These are phyloP conservation scores for Perithous albicinctus DNA, from an alignment of 2,888 invertebrate genomes.

Conservation along the genomic window DNA sequence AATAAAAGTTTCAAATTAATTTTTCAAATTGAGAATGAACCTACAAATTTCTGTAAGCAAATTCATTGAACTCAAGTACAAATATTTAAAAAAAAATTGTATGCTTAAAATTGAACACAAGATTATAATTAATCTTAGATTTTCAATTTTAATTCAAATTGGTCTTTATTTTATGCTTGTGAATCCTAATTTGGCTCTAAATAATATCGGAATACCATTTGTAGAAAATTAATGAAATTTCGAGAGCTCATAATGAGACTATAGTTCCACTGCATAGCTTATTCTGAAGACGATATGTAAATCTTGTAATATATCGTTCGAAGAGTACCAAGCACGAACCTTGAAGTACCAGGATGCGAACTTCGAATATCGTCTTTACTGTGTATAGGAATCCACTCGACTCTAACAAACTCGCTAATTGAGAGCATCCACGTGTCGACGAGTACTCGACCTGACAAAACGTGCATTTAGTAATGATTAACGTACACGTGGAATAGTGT, in stretches of 20 bases:
- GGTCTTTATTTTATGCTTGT: background rate
- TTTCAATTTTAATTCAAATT: background rate
- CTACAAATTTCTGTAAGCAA: background rate
- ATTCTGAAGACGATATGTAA: background rate
- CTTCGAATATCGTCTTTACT: background rate
- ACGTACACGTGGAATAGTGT: background rate
- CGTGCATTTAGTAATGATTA: background rate
- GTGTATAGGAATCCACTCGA: no score
- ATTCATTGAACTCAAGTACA: background rate
- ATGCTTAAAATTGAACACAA: background rate
- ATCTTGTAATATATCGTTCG: background rate
- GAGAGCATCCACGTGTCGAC: constrained; percentile 19
- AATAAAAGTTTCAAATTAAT: no score
- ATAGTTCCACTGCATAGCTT: background rate
- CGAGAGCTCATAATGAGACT: background rate
- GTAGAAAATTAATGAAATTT: background rate
- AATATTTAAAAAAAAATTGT: background rate
- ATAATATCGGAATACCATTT: background rate
- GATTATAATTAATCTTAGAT: background rate
- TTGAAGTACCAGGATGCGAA: background rate
- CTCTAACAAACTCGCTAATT: background rate
- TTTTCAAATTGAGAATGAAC: no score
- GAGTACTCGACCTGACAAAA: background rate
- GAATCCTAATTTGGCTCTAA: background rate
- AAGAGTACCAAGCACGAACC: background rate